phyloP scores from a whole-genome alignment of 2,888 invertebrate genomes.

The Microplitis manilae region DNA sequence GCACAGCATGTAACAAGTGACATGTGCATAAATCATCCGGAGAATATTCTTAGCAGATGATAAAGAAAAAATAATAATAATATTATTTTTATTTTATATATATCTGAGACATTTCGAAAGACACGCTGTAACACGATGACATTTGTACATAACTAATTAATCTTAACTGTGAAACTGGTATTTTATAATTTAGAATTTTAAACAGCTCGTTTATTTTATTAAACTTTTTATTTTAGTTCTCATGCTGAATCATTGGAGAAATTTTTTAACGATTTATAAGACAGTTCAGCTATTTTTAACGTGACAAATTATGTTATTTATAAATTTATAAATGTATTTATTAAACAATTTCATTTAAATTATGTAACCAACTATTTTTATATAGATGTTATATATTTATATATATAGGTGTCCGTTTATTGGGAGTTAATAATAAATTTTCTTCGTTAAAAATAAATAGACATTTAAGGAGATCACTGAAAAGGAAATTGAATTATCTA shows the following conservation, averaged over 20 bases:
- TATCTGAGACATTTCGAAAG: neutral
- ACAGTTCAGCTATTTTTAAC: neutral
- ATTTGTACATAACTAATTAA: neutral
- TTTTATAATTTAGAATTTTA: neutral
- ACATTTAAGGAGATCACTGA: too few species aligned
- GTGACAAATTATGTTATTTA: neutral
- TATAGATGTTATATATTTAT: too few species aligned
- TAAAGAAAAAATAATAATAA: neutral
- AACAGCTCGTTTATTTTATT: neutral
- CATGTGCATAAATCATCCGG: neutral
- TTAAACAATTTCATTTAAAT: neutral
- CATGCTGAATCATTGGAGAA: neutral
- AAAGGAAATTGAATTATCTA: too few species aligned
- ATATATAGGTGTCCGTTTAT: too few species aligned
- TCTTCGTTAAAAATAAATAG: too few species aligned
- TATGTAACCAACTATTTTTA: too few species aligned
- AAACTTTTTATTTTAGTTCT: neutral
- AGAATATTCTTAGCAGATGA: neutral
- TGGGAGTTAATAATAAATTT: too few species aligned
- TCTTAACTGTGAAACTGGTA: neutral
- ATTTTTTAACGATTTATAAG: neutral
- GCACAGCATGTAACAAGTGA: conserved; percentile 18
- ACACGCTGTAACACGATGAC: neutral
- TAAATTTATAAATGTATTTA: neutral
- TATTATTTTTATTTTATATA: neutral